These are phyloP conservation scores for Drosophila novamexicana DNA, from an alignment of 1,140 invertebrate species.

Conservation along the genomic window DNA sequence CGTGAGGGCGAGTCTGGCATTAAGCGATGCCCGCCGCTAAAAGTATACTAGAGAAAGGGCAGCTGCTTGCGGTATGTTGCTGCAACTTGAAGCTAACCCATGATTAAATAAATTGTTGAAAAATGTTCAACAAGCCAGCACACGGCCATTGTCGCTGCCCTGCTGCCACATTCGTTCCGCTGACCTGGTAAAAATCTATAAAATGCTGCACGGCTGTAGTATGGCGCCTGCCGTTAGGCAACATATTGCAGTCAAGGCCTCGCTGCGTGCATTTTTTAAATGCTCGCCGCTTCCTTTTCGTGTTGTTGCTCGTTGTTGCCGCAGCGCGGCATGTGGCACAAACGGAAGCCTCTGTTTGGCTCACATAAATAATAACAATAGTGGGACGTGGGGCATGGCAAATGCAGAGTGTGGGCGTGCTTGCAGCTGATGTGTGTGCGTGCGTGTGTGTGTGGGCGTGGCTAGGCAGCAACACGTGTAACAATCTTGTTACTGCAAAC, in stretches of 20 bases:
- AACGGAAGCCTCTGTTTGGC: conserved; percentile 80
- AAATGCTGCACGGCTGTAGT: conserved; percentile 45
- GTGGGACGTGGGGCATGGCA: conserved; percentile 25
- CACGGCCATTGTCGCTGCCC: conserved; percentile 3
- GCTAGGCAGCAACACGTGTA: conserved; percentile 69
- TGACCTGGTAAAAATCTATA: conserved; percentile 80
- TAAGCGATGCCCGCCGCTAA: conserved; percentile 28
- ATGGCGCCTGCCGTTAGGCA: conserved; percentile 69
- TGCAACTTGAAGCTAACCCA: conserved; percentile 60
- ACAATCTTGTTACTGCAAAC: conserved; percentile 48
- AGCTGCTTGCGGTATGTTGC: conserved; percentile 30
- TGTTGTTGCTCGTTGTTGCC: conserved; percentile 50
- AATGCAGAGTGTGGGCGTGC: conserved; percentile 8
- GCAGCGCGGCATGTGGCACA: conserved; percentile 70
- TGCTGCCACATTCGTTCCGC: conserved; percentile 17
- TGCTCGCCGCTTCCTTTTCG: conserved; percentile 64
- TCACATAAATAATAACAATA: conserved; percentile 82
- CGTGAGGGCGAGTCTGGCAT: conserved; percentile 10
- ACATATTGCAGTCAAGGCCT: conserved; percentile 82
- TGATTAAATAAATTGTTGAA: conserved; percentile 82
- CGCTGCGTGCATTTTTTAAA: conserved; percentile 80
- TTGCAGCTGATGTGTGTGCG: conserved; percentile 8
- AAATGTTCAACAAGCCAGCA: conserved; percentile 77
- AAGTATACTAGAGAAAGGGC: conserved; percentile 40
- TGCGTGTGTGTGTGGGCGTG: conserved; percentile 48